Evolutionary conservation across 2,888 invertebrate species (phyloP), one percentile per base, ranked within the genome.

Genomic region (Ferrisia virgata): DNA sequence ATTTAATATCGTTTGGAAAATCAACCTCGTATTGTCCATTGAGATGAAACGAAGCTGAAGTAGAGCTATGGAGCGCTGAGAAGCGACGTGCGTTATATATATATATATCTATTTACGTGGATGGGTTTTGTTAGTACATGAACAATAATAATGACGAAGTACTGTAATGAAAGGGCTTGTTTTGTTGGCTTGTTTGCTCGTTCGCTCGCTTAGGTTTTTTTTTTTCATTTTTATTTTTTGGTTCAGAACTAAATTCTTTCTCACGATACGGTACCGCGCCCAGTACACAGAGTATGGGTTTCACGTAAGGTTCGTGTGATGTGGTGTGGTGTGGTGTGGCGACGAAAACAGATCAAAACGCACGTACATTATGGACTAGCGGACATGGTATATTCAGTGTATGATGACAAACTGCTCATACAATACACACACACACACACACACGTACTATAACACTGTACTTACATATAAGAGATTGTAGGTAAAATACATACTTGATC

Each of bases 91-190:
- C 4, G n/a, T n/a, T n/a, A n/a, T n/a, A n/a, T n/a, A n/a, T n/a
- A n/a, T n/a, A n/a, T n/a, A n/a, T 31, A 64, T 25, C 31, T 64
- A 64, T 64, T 64, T 64, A 64, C 64, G 64, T 64, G 64, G 64
- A 2, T 64, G 28, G 64, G 31, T 64, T 64, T 64, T 31, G 64
- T 64, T 28, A n/a, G n/a, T n/a, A n/a, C n/a, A 64, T 64, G 64
- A 64, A 64, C 64, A 64, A 64, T 64, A 64, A 28, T 47, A 47
- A 64, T 64, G 64, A 28, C 9, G 64, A 64, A 28, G 64, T 64
- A 31, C 25, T 64, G 64, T 64, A 31, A 64, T 64, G 31, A 28
- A 64, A 64, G 31, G 28, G 64, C 28, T 64, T 4, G 64, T 40
- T 40, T 40, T 13, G 40, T 40, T 9, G 40, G n/a, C n/a, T n/a